Evolutionary conservation across 1,140 invertebrate species (phyloP), one percentile per base, ranked within the genome.

Genomic region (Aphelenchoides avenae): DNA sequence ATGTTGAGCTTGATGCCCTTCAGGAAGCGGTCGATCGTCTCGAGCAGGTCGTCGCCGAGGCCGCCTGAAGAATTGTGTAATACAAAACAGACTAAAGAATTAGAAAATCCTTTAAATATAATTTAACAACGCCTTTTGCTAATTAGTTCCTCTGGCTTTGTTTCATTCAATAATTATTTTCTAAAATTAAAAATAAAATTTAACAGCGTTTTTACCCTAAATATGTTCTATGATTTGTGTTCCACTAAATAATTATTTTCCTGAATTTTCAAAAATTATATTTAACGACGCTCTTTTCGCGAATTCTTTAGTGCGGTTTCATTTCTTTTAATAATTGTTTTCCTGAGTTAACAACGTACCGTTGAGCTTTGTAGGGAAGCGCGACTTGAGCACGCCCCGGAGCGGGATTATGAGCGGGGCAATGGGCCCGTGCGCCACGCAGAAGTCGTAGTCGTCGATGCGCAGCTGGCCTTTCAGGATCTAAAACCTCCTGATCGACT

Each of bases 401-500:
- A 75, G 50, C 22, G 74, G 65, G 27, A 75, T 24, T 52, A 77
- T 70, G 13, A 39, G 33, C 3, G 30, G 40, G 22, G 49, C 65
- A 71, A 75, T 77, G 53, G 68, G 60, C 11, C 34, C 39, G 42
- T 77, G 74, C 1, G 72, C 72, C 1, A 75, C 68, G 51, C 73
- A 76, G 55, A 75, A 75, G 52, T 75, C 72, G 29, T 75, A 75
- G 46, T 75, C 72, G 36, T 73, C 71, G 2, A 67, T 70, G 6
- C 60, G 30, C 36, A 77, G 73, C 39, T 75, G 71, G 15, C 72
- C 72, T 58, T 75, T 75, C 42, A 75, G 52, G 52, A 75, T 77
- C 57, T 60, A 39, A 49, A 48, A 52, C 13, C 9, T 22, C 15
- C 41, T 15, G 9, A 20, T 26, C 41, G 7, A 43, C 9, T 20